Conservation (phyloP, 2,888 invertebrate species). For the Leucania comma region DNA sequence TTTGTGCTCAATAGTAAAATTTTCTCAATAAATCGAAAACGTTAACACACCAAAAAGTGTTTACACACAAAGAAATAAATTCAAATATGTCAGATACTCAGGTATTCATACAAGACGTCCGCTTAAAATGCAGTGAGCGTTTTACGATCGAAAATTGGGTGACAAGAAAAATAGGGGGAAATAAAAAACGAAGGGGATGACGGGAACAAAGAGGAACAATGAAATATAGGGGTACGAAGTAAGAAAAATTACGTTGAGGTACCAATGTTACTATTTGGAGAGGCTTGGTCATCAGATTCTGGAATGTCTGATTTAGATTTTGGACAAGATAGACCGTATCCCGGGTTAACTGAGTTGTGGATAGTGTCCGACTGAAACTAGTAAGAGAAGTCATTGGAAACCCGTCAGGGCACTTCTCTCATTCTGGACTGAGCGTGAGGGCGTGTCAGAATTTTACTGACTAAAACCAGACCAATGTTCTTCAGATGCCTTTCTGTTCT, state of each 20-base stretch:
- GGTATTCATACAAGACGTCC: constrained; percentile 46
- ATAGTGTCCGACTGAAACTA: too few species aligned
- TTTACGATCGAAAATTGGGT: constrained; percentile 52
- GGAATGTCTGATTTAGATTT: background rate
- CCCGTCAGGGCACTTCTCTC: too few species aligned
- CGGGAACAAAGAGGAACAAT: constrained; percentile 32
- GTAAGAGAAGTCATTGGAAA: too few species aligned
- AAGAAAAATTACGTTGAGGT: constrained; percentile 2
- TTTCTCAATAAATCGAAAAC: background rate
- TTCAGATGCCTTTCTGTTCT: too few species aligned
- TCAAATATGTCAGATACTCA: constrained; percentile 9
- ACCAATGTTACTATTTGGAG: background rate
- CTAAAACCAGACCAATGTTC: too few species aligned
- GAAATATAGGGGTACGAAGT: constrained; percentile 26
- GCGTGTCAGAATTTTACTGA: too few species aligned
- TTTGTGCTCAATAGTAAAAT: too few species aligned
- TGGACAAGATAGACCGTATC: background rate
- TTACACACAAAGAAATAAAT: constrained; percentile 5
- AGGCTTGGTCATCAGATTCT: background rate
- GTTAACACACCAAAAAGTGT: background rate
- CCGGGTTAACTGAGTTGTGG: too few species aligned
- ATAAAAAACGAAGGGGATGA: constrained; percentile 31
- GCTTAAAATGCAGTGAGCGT: constrained; percentile 51
- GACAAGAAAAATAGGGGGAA: constrained; percentile 43
- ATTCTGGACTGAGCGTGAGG: too few species aligned